Percentiles rank a stretch among this genome's conserved stretches.
phyloP scores from a whole-genome alignment of 30 jellyfish, hydroid and myxozoan genomes.

The Turritopsis rubra region DNA sequence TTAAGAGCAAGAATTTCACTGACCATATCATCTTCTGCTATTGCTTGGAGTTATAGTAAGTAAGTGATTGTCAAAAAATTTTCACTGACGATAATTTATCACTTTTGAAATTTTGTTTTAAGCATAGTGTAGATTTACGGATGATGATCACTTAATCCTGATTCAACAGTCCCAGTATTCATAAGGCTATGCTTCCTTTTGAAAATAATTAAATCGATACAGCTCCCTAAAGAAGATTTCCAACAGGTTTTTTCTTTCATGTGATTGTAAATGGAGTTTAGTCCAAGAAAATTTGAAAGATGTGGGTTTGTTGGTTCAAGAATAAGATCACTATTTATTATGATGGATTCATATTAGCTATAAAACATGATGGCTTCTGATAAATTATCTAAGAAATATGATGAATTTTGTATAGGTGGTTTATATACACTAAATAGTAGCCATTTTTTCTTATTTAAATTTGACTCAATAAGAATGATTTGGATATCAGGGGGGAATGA shows the following conservation, averaged over 20 bases:
- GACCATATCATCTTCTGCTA: neutral
- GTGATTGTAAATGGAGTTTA: neutral
- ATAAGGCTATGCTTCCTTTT: neutral
- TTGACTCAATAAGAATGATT: no score
- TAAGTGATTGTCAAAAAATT: neutral
- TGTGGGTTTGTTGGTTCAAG: neutral
- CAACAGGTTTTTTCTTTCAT: neutral
- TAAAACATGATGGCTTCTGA: neutral
- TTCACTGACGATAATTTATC: neutral
- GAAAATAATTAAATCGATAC: neutral
- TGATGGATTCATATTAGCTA: neutral
- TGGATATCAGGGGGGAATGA: no score
- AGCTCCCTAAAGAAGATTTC: neutral
- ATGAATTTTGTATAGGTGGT: neutral
- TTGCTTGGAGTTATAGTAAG: neutral
- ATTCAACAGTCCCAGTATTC: neutral
- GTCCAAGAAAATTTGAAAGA: neutral
- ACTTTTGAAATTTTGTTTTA: neutral
- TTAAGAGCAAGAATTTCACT: no score
- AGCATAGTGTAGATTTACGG: neutral
- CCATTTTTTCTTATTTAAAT: neutral
- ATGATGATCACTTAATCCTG: neutral
- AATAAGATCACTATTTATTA: neutral
- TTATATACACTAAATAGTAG: neutral
- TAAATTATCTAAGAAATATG: neutral